phyloP scores from a whole-genome alignment of 2,113 vertebrate genomes.

The Anolis carolinensis region DNA sequence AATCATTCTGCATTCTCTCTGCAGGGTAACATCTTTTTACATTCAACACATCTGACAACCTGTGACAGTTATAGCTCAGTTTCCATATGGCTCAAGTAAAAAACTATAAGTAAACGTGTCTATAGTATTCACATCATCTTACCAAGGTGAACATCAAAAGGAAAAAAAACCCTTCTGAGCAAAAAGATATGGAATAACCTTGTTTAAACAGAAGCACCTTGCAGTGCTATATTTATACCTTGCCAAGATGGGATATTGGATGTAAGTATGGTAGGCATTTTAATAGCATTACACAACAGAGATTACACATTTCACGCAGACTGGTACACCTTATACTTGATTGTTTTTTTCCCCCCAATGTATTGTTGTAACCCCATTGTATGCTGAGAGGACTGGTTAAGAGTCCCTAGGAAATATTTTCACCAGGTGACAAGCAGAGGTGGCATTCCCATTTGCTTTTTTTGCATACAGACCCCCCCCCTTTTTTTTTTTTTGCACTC shows the following conservation, averaged over 20 bases:
- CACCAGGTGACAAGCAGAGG: no score
- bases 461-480: no score
- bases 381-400: no score
- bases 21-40: not conserved
- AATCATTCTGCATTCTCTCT: not conserved
- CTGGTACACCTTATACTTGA: no score
- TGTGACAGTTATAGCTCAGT: conserved; percentile 21
- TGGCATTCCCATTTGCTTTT: no score
- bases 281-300: not conserved
- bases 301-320: not conserved
- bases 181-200: conserved; percentile 7
- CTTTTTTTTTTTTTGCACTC: no score
- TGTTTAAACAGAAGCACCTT: not conserved
- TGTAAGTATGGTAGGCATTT: not conserved
- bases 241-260: not conserved
- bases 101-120: conserved; percentile 6
- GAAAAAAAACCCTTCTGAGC: not conserved
- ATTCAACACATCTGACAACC: conserved; percentile 20
- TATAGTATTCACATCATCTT: not conserved
- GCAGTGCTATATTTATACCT: not conserved
- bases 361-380: no score
- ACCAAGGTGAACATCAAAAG: not conserved
- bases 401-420: no score
- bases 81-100: conserved; percentile 25
- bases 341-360: no score